phyloP scores from a whole-genome alignment of 2,113 vertebrate genomes.

The Eurystomus gularis region DNA sequence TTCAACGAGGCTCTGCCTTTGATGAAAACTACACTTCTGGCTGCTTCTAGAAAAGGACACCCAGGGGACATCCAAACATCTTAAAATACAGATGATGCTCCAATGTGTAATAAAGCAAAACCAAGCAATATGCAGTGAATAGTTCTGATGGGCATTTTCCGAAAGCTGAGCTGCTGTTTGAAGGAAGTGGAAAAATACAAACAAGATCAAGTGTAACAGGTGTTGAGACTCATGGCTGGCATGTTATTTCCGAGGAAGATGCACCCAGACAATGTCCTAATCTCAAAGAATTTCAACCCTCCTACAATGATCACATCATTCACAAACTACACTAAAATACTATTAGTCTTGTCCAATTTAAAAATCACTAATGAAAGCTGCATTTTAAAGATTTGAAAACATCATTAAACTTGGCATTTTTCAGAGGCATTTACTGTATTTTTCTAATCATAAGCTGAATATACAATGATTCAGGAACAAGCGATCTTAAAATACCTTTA shows the following conservation, averaged over 20 bases:
- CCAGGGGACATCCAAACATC: not conserved
- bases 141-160: not conserved
- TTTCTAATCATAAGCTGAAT: not conserved
- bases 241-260: not conserved
- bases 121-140: not conserved
- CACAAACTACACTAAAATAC: not conserved
- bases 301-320: accelerated
- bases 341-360: not conserved
- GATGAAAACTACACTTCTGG: not conserved
- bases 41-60: not conserved
- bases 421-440: not conserved
- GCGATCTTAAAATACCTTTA: not conserved
- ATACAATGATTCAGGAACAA: not conserved
- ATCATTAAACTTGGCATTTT: not conserved
- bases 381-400: not conserved
- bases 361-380: not conserved
- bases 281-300: not conserved
- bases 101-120: not conserved
- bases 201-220: not conserved
- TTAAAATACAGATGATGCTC: not conserved
- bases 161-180: not conserved
- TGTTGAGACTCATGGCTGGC: not conserved
- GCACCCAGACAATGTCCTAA: not conserved
- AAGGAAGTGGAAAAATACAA: not conserved
- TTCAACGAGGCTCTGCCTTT: not conserved